phyloP scores from a whole-genome alignment of 2,113 vertebrate genomes.

The Parus major region DNA sequence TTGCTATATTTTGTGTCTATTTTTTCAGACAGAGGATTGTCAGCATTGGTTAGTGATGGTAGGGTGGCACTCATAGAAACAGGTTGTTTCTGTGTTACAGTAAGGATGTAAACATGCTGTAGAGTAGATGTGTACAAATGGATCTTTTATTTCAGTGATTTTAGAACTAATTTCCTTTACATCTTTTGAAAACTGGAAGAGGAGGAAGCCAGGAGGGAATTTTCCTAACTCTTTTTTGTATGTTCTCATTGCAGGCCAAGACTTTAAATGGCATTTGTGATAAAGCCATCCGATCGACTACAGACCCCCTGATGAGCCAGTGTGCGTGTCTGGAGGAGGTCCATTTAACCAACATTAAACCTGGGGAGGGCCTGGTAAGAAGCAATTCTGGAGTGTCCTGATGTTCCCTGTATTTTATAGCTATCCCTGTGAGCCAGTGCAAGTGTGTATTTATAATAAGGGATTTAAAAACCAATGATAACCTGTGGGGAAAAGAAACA shows the following conservation, averaged over 20 bases:
- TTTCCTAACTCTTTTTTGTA: not conserved
- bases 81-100: not conserved
- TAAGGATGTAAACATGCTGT: not conserved
- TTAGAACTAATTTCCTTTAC: not conserved
- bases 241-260: conserved; percentile 78
- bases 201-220: not conserved
- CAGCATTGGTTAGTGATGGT: not conserved
- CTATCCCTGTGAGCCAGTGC: not conserved
- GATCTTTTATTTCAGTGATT: not conserved
- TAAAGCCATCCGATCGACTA: conserved; percentile 81
- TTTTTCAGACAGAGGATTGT: not conserved
- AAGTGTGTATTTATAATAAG: not conserved
- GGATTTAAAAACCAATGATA: not conserved
- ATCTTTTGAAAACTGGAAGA: not conserved
- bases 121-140: not conserved
- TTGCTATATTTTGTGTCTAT: not conserved
- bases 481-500: not conserved
- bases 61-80: not conserved
- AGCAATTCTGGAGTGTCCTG: not conserved
- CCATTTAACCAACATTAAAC: conserved; percentile 83
- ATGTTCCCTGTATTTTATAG: not conserved
- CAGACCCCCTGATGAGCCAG: conserved; percentile 84
- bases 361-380: conserved; percentile 93
- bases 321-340: conserved; percentile 88
- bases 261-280: conserved; percentile 91